phyloP scores from a whole-genome alignment of 23 tunicate species.

The Aplidium turbinatum region DNA sequence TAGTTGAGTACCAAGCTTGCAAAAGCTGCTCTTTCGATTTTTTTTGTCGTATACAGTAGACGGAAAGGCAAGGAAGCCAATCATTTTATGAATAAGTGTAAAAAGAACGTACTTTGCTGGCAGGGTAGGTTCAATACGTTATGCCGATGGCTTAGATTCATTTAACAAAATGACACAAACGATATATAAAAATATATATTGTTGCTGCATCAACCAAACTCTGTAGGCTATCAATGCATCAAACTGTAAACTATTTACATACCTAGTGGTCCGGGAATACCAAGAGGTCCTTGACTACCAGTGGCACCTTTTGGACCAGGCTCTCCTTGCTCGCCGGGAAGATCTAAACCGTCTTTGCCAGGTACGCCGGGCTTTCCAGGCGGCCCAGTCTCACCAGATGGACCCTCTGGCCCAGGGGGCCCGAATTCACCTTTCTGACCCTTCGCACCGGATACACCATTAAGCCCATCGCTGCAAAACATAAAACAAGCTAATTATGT shows the following conservation, averaged over 20 bases:
- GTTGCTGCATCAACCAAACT: too few species aligned
- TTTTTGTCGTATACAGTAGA: too few species aligned
- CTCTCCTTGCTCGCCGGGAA: conserved; percentile 77
- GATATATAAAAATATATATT: too few species aligned
- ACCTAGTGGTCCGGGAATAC: conserved; percentile 83
- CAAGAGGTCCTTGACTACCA: conserved; percentile 60
- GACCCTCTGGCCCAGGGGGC: conserved; percentile 66
- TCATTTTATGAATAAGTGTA: too few species aligned
- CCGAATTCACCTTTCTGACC: conserved; percentile 85
- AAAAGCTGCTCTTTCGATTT: too few species aligned
- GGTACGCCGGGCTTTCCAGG: conserved; percentile 79
- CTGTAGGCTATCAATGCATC: too few species aligned
- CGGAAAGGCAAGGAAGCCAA: too few species aligned
- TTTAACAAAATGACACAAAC: too few species aligned
- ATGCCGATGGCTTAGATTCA: too few species aligned
- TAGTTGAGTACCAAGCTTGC: too few species aligned
- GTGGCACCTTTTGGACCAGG: conserved; percentile 63
- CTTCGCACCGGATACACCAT: conserved; percentile 72
- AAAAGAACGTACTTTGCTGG: too few species aligned
- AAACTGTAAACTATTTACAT: background rate
- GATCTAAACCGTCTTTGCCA: conserved; percentile 64
- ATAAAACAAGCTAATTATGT: background rate
- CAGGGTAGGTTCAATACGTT: too few species aligned
- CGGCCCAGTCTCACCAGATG: conserved; percentile 58
- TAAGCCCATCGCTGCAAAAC: conserved; percentile 55